These are phyloP conservation scores for Heterodera filipjevi DNA, from an alignment of 2,888 invertebrate genomes.

Conservation along the genomic window DNA sequence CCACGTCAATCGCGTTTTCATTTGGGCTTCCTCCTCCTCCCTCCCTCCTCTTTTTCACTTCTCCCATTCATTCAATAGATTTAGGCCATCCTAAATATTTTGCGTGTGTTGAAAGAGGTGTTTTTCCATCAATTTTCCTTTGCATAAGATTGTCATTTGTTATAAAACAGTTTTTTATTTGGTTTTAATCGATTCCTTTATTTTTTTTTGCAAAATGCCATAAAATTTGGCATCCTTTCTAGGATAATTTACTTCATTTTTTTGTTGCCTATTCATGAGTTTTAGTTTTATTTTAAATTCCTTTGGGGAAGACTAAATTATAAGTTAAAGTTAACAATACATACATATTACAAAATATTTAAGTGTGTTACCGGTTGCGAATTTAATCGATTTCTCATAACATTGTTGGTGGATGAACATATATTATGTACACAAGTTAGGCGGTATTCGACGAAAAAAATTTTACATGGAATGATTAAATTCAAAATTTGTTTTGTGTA, in stretches of 20 bases:
- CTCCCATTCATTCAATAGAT: neutral
- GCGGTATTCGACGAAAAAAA: no score
- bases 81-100: conserved; percentile 4
- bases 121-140: neutral
- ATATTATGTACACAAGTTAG: no score
- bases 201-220: neutral
- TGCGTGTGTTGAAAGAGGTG: conserved; percentile 6
- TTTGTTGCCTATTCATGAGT: neutral
- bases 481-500: no score
- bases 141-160: neutral
- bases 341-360: no score
- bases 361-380: no score
- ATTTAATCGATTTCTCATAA: neutral
- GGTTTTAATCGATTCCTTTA: neutral
- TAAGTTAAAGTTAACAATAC: no score
- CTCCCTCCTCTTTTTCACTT: neutral
- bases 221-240: no score
- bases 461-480: no score
- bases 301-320: no score
- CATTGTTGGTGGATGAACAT: no score
- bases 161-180: neutral
- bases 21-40: neutral
- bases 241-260: neutral
- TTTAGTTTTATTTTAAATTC: no score
- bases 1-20: conserved; percentile 9